phyloP scores from a whole-genome alignment of 2,797 vertebrate species.

The Heliangelus exortis region DNA sequence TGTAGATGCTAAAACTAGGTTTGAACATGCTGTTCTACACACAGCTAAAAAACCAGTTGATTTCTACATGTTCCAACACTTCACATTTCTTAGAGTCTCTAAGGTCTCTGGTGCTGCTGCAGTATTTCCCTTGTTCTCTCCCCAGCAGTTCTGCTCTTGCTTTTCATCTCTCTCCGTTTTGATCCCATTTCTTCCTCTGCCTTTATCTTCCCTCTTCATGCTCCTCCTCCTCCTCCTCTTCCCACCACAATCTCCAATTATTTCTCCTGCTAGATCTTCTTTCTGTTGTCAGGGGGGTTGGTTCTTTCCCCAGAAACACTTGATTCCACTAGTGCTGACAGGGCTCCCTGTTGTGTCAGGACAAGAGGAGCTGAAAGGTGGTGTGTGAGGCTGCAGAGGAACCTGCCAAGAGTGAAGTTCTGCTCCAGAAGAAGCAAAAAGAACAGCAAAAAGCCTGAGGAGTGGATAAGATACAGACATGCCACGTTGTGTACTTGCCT shows the following conservation, averaged over 20 bases:
- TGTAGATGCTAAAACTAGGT: neutral
- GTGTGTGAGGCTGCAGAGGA: neutral
- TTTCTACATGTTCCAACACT: neutral
- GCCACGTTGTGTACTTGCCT: neutral
- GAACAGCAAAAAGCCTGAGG: neutral
- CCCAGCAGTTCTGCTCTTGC: neutral
- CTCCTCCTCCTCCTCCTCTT: slow-evolving; percentile 9
- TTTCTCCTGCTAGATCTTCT: neutral
- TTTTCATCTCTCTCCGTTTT: slow-evolving; percentile 31
- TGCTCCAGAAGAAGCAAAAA: neutral
- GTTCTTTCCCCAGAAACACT: slow-evolving; percentile 3
- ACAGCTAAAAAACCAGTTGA: neutral
- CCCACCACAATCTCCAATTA: neutral
- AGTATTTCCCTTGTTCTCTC: neutral
- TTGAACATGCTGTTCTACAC: neutral
- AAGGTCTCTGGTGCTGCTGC: neutral
- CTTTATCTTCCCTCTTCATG: slow-evolving; percentile 15
- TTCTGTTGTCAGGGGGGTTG: neutral
- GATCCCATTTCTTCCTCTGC: neutral
- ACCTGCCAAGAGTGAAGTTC: neutral
- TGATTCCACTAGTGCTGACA: neutral
- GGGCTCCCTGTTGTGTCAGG: neutral
- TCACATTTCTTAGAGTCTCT: neutral
- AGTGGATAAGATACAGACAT: neutral
- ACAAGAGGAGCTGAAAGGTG: neutral